Base-by-base conservation (phyloP, 2,113 vertebrate genomes). In the Brevimyrus niger region DNA sequence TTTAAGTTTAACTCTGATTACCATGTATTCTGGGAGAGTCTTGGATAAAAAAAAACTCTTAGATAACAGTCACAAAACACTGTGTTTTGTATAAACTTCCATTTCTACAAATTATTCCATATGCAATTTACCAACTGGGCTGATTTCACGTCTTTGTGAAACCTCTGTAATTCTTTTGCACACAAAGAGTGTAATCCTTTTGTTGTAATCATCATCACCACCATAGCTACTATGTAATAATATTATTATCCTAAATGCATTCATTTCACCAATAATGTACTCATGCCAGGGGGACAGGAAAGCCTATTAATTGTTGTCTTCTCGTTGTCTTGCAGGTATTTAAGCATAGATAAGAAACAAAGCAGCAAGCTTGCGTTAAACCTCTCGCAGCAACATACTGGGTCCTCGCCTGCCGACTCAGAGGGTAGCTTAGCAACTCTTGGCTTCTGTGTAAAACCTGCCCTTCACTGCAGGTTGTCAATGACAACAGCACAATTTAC, bases 351-450 rank as follows among this genome's bases (percentile, higher is more conserved):
- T 10, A 87, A 53, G 50, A 3, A 15, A 53, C 48, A 53, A 51
- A 53, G n/a, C 85, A 7, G 31, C 76, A 61, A 53, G 8, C 51
- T 11, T 23, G 38, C 69, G 21, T 35, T 13, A 38, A 42, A 58
- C 53, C 88, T 85, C 51, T 61, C 23, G 80, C 21, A n/a, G 48
- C 48, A 89, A 35, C 35, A 89, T 17, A 47, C 65, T 58, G 51
- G 48, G 88, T 23, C 88, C 69, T 89, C 23, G 73, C 73, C 17
- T 55, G 47, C 10, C 15, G 53, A 51, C 80, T 61, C 50, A 58
- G 35, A 61, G 88, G 76, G 89, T 90, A 87, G 50, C 89, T 88
- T 80, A 90, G 89, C 89, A 90, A 90, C 89, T 90, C 86, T 58
- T 80, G 19, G 53, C 47, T 48, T 87, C 61, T 65, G 76, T 50